Conservation (phyloP, 2,113 vertebrate genomes). For the Mola mola region DNA sequence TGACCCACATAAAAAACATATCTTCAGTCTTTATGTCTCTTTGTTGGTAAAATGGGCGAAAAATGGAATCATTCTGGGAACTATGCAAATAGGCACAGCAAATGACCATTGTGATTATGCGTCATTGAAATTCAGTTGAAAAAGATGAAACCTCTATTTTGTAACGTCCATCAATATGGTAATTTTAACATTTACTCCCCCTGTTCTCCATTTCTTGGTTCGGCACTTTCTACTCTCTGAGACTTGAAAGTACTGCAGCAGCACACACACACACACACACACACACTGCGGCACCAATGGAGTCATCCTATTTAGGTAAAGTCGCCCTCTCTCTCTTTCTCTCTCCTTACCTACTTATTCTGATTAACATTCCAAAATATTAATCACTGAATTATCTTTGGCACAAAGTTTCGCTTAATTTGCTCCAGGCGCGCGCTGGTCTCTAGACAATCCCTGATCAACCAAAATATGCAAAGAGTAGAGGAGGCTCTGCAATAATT, state of each 20-base stretch:
- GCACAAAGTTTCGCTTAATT: slow-evolving; percentile 82
- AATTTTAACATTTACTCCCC: slow-evolving; percentile 92
- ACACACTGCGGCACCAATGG: slow-evolving; percentile 26
- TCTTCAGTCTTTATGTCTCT: slow-evolving; percentile 48
- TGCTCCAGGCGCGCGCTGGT: slow-evolving; percentile 71
- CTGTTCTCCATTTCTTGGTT: slow-evolving; percentile 81
- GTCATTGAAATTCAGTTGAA: slow-evolving; percentile 76
- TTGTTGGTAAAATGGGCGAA: slow-evolving; percentile 68
- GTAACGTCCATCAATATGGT: slow-evolving; percentile 87
- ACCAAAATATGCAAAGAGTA: slow-evolving; percentile 81
- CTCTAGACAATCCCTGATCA: slow-evolving; percentile 78
- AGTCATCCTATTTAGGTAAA: slow-evolving; percentile 58
- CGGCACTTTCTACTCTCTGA: slow-evolving; percentile 75
- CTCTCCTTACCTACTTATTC: slow-evolving; percentile 69
- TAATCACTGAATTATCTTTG: slow-evolving; percentile 84
- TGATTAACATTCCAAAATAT: slow-evolving; percentile 83
- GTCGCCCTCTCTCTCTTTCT: slow-evolving; percentile 34
- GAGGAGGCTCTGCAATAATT: slow-evolving; percentile 76
- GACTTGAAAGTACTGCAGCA: slow-evolving; percentile 64
- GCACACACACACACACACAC: slow-evolving; percentile 22
- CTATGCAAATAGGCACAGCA: slow-evolving; percentile 73
- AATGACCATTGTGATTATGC: slow-evolving; percentile 78
- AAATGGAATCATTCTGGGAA: slow-evolving; percentile 68
- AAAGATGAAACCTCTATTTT: slow-evolving; percentile 78
- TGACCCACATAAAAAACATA: slow-evolving; percentile 50